Conservation (phyloP, 2,888 invertebrate genomes). For the Dryomyza anilis region DNA sequence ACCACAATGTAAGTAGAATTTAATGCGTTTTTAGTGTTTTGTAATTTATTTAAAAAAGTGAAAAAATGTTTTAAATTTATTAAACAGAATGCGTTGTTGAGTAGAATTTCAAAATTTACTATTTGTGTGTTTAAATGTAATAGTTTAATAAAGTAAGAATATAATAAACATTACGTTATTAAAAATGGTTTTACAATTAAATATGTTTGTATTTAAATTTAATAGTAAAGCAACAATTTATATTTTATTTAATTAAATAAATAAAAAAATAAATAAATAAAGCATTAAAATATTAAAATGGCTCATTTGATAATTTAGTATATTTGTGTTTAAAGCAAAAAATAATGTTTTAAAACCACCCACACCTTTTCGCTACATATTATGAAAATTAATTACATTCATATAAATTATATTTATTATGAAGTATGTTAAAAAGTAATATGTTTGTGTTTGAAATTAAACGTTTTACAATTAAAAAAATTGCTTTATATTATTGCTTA, state of each 20-base stretch:
- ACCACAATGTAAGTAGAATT: conserved; percentile 49
- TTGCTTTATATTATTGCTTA: no score
- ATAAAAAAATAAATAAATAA: neutral
- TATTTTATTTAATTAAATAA: neutral
- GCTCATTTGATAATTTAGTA: neutral
- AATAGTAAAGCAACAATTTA: neutral
- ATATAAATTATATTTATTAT: no score
- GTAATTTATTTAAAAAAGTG: no score
- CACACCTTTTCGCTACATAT: no score
- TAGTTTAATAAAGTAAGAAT: neutral
- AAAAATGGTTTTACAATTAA: no score
- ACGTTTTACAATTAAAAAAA: no score
- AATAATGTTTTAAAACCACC: neutral
- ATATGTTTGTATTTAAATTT: neutral
- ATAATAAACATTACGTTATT: neutral
- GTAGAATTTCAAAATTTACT: neutral
- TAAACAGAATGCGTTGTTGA: neutral
- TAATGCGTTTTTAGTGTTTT: neutral
- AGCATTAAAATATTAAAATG: neutral
- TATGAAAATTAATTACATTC: no score
- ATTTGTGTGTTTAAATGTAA: neutral
- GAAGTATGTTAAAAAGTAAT: no score
- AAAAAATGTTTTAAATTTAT: no score
- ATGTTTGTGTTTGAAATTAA: no score
- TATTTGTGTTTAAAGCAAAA: neutral